Evolutionary conservation across 2,888 invertebrate genomes (phyloP).

Genomic region (Rotaria sp.): DNA sequence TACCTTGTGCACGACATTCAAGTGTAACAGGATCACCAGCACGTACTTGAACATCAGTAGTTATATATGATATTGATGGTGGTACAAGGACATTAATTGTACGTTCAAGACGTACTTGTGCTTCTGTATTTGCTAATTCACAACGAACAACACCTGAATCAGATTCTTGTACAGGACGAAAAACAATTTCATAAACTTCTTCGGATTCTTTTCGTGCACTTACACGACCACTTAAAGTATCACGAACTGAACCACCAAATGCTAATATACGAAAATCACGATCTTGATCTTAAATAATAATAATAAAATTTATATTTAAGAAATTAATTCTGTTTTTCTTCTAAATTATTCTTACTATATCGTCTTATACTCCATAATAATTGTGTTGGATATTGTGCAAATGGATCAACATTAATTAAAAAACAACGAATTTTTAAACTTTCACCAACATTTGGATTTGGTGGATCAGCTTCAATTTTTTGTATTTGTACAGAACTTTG

Average conservation of each 20-base stretch:
- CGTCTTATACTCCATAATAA: constrained; percentile 38
- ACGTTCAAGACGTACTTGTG: constrained; percentile 31
- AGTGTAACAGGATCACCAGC: constrained; percentile 32
- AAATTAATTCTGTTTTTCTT: background rate
- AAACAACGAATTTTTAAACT: constrained; percentile 38
- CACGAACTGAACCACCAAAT: constrained; percentile 37
- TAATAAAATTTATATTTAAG: background rate
- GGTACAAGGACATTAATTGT: constrained; percentile 35
- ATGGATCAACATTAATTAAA: constrained; percentile 40
- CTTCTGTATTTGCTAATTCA: constrained; percentile 40
- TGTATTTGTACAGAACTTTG: constrained; percentile 40
- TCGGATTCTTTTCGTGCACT: constrained; percentile 41
- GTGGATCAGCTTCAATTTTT: constrained; percentile 40
- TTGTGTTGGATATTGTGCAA: constrained; percentile 30
- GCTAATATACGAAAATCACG: constrained; percentile 36
- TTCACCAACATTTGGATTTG: constrained; percentile 38
- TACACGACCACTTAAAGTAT: constrained; percentile 38
- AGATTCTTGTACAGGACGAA: constrained; percentile 38
- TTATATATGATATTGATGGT: constrained; percentile 35
- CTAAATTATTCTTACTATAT: background rate
- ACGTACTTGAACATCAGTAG: constrained; percentile 32
- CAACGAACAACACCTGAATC: constrained; percentile 38
- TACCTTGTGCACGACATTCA: constrained; percentile 35
- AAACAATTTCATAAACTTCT: constrained; percentile 41
- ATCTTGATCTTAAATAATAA: background rate